Conservation (phyloP, 2,888 invertebrate genomes). For the Leptopilina drosophilae region DNA sequence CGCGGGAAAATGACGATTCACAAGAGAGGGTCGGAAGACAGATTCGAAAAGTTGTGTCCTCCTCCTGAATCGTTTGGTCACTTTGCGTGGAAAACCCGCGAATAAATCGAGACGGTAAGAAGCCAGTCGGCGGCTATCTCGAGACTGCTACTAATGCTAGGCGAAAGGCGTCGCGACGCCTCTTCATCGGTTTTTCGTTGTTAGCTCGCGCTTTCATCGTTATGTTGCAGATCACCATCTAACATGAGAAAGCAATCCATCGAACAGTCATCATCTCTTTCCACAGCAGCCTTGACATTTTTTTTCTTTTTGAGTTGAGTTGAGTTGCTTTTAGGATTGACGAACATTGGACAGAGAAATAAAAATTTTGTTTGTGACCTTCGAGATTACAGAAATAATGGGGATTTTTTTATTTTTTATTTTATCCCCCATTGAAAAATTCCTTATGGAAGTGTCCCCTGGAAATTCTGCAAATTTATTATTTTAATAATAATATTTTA, state of each 20-base stretch:
- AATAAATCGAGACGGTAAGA: constrained; percentile 75
- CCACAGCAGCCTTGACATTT: constrained; percentile 30
- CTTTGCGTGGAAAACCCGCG: constrained; percentile 70
- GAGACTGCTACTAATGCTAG: constrained; percentile 76
- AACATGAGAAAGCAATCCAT: constrained; percentile 7
- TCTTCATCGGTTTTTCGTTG: constrained; percentile 58
- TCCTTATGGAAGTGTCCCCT: too few species aligned
- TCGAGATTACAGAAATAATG: neutral
- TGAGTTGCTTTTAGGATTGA: neutral
- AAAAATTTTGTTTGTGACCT: neutral
- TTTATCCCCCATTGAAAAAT: too few species aligned
- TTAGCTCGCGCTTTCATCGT: constrained; percentile 51
- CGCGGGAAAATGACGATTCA: constrained; percentile 42
- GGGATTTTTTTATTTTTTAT: too few species aligned
- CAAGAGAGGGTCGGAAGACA: constrained; percentile 44
- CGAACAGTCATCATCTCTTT: constrained; percentile 12
- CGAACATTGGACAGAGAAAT: neutral
- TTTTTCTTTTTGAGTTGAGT: neutral
- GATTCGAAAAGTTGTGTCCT: constrained; percentile 51
- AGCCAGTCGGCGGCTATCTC: constrained; percentile 77
- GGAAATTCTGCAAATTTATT: too few species aligned
- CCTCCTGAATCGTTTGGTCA: constrained; percentile 61
- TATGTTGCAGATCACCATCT: constrained; percentile 55
- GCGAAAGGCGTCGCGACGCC: constrained; percentile 72
- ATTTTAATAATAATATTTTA: too few species aligned